These are phyloP conservation scores for Eupeodes corollae DNA, from an alignment of 1,140 invertebrate species.

Conservation along the genomic window DNA sequence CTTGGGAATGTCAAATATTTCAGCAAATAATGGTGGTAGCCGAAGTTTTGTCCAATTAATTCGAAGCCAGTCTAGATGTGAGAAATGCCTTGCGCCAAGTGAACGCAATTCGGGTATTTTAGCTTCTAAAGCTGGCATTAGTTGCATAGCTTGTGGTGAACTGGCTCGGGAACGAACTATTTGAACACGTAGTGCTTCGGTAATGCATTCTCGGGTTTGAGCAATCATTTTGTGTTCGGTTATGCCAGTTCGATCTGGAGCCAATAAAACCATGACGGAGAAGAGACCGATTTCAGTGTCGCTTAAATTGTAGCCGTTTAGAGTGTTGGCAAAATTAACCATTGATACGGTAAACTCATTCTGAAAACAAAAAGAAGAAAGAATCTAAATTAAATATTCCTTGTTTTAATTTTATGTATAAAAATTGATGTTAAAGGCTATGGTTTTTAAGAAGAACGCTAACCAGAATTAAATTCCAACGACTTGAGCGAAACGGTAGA, in stretches of 20 bases:
- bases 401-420: too few species aligned
- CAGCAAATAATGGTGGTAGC: conserved; percentile 86
- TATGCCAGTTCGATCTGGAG: conserved; percentile 65
- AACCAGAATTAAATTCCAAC: too few species aligned
- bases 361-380: conserved; percentile 36
- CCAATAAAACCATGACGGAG: conserved; percentile 73
- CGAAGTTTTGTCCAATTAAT: conserved; percentile 74
- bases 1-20: conserved; percentile 96
- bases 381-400: too few species aligned
- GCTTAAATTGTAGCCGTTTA: conserved; percentile 68
- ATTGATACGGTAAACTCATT: conserved; percentile 60
- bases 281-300: conserved; percentile 87
- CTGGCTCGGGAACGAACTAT: conserved; percentile 31
- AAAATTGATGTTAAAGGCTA: too few species aligned
- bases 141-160: conserved; percentile 42
- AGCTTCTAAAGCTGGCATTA: conserved; percentile 56
- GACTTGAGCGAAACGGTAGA: too few species aligned
- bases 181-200: conserved; percentile 54
- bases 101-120: conserved; percentile 70
- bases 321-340: conserved; percentile 65
- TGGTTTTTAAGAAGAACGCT: too few species aligned
- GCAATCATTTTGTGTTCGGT: conserved; percentile 75
- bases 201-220: conserved; percentile 68
- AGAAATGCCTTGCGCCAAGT: conserved; percentile 72
- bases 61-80: conserved; percentile 83